phyloP scores from a whole-genome alignment of 2,113 vertebrate genomes.

The Tachuris rubrigastra region DNA sequence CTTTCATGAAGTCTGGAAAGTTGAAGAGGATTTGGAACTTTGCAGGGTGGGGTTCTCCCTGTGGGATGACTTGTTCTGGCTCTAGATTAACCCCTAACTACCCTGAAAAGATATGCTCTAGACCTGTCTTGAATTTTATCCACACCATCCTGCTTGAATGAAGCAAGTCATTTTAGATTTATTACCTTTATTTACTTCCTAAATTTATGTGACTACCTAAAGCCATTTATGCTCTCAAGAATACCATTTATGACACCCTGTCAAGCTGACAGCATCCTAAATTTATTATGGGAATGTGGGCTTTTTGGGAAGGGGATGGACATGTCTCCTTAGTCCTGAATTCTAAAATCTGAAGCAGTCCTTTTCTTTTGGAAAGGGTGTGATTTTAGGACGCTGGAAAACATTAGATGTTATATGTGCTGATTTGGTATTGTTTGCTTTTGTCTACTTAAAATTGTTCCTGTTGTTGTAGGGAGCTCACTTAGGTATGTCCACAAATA shows the following conservation, averaged over 20 bases:
- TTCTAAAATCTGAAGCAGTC: not conserved
- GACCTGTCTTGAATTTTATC: not conserved
- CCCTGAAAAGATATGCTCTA: not conserved
- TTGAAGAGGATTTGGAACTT: not conserved
- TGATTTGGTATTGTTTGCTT: not conserved
- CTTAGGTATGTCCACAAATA: not conserved
- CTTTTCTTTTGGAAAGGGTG: not conserved
- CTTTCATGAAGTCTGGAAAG: not conserved
- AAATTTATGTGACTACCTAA: not conserved
- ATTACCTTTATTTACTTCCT: not conserved
- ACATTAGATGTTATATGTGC: not conserved
- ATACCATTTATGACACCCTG: not conserved
- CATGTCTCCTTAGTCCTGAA: not conserved
- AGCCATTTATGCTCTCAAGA: not conserved
- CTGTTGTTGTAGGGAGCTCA: not conserved
- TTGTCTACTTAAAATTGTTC: not conserved
- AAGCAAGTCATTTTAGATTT: not conserved
- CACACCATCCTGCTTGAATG: not conserved
- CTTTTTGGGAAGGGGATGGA: rapidly evolving
- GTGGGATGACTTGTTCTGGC: not conserved
- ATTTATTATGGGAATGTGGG: not conserved
- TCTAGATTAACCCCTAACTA: not conserved
- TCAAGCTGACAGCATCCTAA: not conserved
- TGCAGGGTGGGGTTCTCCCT: not conserved
- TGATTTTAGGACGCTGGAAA: not conserved